Percentiles rank a stretch among this genome's conserved stretches.
Conservation (phyloP, 2,113 vertebrate genomes). For the Petrocephalus zakoni region DNA sequence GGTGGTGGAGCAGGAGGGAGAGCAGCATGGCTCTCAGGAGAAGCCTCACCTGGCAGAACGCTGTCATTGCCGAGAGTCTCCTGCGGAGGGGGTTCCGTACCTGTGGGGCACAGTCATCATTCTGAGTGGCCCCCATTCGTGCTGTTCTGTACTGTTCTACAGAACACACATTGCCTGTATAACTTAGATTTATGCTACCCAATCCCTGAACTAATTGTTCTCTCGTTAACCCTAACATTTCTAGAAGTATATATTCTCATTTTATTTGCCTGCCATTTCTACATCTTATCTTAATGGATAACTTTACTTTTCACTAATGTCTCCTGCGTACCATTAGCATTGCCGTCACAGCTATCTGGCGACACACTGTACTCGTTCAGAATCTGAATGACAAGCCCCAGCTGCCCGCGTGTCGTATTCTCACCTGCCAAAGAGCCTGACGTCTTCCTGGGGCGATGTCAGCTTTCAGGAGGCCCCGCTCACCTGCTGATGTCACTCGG, state of each 20-base stretch:
- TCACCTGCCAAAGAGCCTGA: slow-evolving; percentile 2
- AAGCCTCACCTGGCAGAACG: slow-evolving; percentile 33
- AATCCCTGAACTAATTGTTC: too few species aligned
- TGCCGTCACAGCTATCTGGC: not conserved
- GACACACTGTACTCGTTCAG: not conserved
- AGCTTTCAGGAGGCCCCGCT: not conserved
- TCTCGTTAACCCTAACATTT: not conserved
- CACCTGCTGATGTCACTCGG: not conserved
- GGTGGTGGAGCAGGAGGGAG: slow-evolving; percentile 38
- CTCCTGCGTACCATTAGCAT: not conserved
- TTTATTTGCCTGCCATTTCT: not conserved
- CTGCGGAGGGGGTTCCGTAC: not conserved
- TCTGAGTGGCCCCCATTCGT: not conserved
- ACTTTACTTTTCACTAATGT: not conserved
- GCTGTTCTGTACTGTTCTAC: not conserved
- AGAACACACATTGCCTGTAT: not conserved
- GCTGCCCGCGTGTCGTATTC: not conserved
- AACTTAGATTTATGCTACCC: not conserved
- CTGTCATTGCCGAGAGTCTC: not conserved
- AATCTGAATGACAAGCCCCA: not conserved
- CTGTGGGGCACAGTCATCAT: not conserved
- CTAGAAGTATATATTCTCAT: not conserved
- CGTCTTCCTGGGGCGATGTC: not conserved
- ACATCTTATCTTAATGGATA: not conserved
- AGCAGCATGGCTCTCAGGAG: slow-evolving; percentile 40